A percentile compares a stretch with the other conserved stretches of the same genome.
Conservation (phyloP, 1,140 invertebrate genomes). For the Cydia pomonella region DNA sequence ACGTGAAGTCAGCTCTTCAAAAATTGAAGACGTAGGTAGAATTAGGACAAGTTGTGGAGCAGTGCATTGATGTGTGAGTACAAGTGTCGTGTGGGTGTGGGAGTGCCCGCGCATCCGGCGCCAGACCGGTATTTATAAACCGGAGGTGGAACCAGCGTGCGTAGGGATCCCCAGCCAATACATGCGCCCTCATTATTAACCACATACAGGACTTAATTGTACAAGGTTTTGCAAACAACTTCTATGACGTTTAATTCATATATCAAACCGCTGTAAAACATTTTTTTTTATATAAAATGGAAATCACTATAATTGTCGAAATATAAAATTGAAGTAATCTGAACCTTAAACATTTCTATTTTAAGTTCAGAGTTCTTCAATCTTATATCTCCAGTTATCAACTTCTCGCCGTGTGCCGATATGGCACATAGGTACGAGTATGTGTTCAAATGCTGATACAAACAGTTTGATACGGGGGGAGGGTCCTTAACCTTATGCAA, state of each 20-base stretch:
- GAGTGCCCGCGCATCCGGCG: slow-evolving; percentile 58
- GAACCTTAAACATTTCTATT: no score
- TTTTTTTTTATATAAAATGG: no score
- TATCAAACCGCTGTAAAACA: neutral
- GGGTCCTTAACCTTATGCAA: no score
- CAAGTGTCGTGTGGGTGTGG: slow-evolving; percentile 37
- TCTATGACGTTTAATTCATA: neutral
- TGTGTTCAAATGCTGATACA: no score
- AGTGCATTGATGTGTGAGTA: slow-evolving; percentile 16
- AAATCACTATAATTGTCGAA: no score
- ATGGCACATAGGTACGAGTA: no score
- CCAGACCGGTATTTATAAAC: slow-evolving; percentile 68
- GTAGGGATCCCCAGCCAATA: slow-evolving; percentile 50
- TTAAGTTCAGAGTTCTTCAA: no score
- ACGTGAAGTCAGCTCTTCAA: neutral
- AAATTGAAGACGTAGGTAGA: neutral
- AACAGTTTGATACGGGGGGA: no score
- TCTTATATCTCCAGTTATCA: no score
- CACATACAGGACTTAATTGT: neutral
- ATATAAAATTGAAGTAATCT: no score
- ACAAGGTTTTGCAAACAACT: neutral
- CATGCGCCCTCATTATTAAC: slow-evolving; percentile 34
- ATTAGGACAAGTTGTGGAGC: neutral
- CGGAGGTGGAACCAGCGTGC: slow-evolving; percentile 64
- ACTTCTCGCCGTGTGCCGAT: no score